A percentile compares a stretch with the other conserved stretches of the same genome.
phyloP scores from a whole-genome alignment of 2,113 vertebrate species.

The Tretioscincus oriximinensis region DNA sequence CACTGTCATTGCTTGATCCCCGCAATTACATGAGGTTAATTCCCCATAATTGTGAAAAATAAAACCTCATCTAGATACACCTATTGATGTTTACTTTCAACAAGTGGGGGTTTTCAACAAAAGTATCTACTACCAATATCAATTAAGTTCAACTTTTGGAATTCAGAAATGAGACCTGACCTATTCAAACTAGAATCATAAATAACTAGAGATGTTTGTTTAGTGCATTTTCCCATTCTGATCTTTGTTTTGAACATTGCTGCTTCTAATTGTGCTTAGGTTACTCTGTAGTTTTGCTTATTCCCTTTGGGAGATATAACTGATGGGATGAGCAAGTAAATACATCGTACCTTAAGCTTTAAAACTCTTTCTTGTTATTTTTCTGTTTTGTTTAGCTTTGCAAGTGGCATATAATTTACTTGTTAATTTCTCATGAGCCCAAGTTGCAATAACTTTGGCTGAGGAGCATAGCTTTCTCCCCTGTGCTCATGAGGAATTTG shows the following conservation, averaged over 20 bases:
- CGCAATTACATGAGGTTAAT: too few species aligned
- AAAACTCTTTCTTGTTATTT: neutral
- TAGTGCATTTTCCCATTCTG: neutral
- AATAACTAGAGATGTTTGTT: neutral
- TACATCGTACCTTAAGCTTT: neutral
- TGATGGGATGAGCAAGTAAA: neutral
- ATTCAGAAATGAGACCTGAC: neutral
- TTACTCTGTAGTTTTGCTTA: neutral
- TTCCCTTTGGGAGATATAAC: neutral
- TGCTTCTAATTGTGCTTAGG: conserved; percentile 1
- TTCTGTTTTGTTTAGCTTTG: conserved; percentile 9
- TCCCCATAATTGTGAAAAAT: too few species aligned
- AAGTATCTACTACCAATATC: neutral
- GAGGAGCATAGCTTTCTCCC: neutral
- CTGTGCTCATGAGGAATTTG: conserved; percentile 4
- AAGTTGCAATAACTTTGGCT: conserved; percentile 23
- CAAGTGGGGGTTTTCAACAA: neutral
- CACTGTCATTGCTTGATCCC: too few species aligned
- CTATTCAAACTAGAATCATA: neutral
- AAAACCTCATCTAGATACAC: too few species aligned
- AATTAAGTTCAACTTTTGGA: neutral
- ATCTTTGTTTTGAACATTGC: neutral
- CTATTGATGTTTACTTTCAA: neutral
- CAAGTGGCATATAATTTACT: conserved; percentile 22
- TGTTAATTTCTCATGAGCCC: conserved; percentile 30